phyloP scores from a whole-genome alignment of 2,113 vertebrate species.

The Trichechus manatus region DNA sequence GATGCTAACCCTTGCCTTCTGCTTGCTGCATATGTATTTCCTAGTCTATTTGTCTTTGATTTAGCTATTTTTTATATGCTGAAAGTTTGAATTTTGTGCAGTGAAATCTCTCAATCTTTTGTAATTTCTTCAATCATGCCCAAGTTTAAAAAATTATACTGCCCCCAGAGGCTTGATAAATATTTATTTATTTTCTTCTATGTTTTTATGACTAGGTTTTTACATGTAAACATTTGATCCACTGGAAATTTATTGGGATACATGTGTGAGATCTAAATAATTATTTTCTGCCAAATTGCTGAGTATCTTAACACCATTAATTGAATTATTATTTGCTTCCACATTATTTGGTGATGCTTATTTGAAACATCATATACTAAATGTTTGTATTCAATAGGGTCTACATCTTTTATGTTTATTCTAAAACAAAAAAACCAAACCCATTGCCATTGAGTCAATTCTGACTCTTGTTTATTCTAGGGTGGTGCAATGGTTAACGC shows the following conservation, averaged over 20 bases:
- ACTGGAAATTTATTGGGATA: neutral
- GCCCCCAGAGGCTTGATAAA: neutral
- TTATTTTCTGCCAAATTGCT: neutral
- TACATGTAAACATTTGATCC: too few relatives aligned
- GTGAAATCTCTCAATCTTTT: neutral
- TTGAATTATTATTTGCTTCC: neutral
- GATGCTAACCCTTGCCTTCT: neutral
- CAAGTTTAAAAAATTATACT: neutral
- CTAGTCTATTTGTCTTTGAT: neutral
- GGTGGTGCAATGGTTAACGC: too few relatives aligned
- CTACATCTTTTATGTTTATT: neutral
- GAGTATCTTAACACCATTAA: neutral
- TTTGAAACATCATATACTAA: neutral
- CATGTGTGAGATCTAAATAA: neutral
- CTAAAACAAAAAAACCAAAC: neutral
- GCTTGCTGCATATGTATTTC: neutral
- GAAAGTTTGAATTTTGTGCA: neutral
- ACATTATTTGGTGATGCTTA: neutral
- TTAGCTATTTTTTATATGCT: neutral
- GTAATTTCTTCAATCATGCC: neutral
- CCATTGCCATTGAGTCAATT: too few relatives aligned
- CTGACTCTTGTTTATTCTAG: too few relatives aligned
- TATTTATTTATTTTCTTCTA: constrained; percentile 1
- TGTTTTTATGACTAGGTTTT: neutral
- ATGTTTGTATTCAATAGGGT: neutral